Percentiles rank a stretch among this genome's conserved stretches.
These are phyloP conservation scores for Raja brachyura DNA, from an alignment of 2,113 vertebrate species.

Conservation along the genomic window DNA sequence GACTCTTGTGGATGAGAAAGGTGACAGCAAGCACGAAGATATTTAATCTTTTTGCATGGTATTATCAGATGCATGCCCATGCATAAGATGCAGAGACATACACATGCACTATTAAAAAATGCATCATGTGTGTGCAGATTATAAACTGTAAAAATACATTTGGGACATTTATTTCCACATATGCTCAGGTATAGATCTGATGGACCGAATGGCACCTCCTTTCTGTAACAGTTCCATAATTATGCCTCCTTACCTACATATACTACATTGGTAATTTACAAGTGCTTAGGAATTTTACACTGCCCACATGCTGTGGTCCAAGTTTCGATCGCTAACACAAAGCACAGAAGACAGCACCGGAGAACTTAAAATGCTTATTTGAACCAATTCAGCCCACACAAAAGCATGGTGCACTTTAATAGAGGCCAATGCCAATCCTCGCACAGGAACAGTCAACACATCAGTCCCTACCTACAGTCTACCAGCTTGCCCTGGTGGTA, in stretches of 20 bases:
- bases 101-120: not conserved
- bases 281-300: not conserved
- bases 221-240: too few relatives aligned
- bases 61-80: not conserved
- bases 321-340: not conserved
- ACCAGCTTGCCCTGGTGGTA: slow-evolving; percentile 88
- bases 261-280: too few relatives aligned
- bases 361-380: not conserved
- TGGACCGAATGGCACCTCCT: too few relatives aligned
- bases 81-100: not conserved
- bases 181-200: not conserved
- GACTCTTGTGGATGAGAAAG: too few relatives aligned
- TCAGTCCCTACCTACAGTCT: slow-evolving; percentile 78
- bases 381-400: not conserved
- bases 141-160: too few relatives aligned
- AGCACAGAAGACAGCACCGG: not conserved
- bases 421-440: not conserved
- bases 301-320: not conserved
- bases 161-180: not conserved
- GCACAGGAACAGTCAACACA: not conserved
- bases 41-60: not conserved
- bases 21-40: too few relatives aligned
- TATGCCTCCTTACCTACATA: too few relatives aligned
- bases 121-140: not conserved
- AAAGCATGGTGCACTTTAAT: not conserved